phyloP scores from a whole-genome alignment of 2,113 vertebrate species.

The Hassar affinis region DNA sequence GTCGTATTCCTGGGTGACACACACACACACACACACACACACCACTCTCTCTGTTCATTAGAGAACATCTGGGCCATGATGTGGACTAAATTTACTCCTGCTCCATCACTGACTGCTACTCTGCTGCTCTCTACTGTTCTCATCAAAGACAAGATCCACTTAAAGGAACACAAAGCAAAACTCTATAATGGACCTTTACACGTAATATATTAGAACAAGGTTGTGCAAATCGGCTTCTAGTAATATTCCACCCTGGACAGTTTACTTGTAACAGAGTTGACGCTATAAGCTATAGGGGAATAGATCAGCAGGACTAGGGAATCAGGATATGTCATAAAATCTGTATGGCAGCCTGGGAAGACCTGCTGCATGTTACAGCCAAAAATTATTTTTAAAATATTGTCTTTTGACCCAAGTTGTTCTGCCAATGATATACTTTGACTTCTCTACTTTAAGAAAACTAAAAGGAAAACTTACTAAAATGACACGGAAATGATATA shows the following conservation, averaged over 20 bases:
- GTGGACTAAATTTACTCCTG: constrained; percentile 44
- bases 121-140: constrained; percentile 39
- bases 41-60: constrained; percentile 60
- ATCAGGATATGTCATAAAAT: neutral
- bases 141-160: constrained; percentile 25
- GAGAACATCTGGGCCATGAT: constrained; percentile 70
- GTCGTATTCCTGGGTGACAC: neutral
- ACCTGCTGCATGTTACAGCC: neutral
- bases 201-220: neutral
- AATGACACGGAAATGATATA: neutral
- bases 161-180: constrained; percentile 2
- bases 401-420: neutral
- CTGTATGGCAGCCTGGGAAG: neutral
- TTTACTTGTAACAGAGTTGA: neutral
- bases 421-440: neutral
- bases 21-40: constrained; percentile 13
- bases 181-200: constrained; percentile 16
- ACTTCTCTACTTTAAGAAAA: neutral
- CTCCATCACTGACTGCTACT: constrained; percentile 29
- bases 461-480: neutral
- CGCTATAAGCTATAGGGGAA: neutral
- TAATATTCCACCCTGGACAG: neutral
- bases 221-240: neutral
- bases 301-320: neutral
- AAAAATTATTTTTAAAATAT: neutral